Evolutionary conservation across 2,797 vertebrate genomes (phyloP), one percentile per base, ranked within the genome.

Genomic region (Cynopterus sphinx): DNA sequence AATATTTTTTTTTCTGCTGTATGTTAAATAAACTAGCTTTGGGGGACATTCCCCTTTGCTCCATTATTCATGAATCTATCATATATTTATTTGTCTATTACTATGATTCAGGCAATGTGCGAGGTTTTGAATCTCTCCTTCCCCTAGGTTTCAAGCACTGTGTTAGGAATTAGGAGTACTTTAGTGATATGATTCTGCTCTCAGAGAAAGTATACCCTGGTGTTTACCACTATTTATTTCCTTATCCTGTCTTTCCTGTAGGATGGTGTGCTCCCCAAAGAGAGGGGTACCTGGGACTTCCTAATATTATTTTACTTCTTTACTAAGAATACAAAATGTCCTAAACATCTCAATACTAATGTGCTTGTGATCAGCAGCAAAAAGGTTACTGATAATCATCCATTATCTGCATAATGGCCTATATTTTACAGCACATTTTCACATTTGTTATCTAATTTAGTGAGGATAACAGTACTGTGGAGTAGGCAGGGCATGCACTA

Each of bases 1-100:
- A n/a, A n/a, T n/a, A n/a, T n/a, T n/a, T 71, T 92, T 87, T 88
- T 74, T 91, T 85, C 87, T 36, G 15, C n/a, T 87, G 6, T 17
- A 19, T 2, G 70, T 41, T n/a, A 82, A 74, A 31, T 68, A 68
- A 95, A 68, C 57, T 55, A 79, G 70, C 11, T 90, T 95, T 89
- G 31, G 17, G 63, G 87, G 55, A 57, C 5, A 61, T 21, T 16
- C 9, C 53, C 15, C 49, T 74, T 33, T 15, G 15, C 43, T 57
- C 46, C 9, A 33, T 53, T 83, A 51, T 57, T 83, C 53, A 75
- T 81, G 26, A 51, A 94, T 90, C 31, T 28, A 67, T 86, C 55
- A 36, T 33, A 13, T 83, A 43, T 46, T 43, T 90, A 67, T 84
- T 77, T 67, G 41, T 57, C 9, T 79, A 24, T 81, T 53, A 59